Evolutionary conservation across 2,888 invertebrate genomes (phyloP).

Genomic region (Callosobruchus maculatus): DNA sequence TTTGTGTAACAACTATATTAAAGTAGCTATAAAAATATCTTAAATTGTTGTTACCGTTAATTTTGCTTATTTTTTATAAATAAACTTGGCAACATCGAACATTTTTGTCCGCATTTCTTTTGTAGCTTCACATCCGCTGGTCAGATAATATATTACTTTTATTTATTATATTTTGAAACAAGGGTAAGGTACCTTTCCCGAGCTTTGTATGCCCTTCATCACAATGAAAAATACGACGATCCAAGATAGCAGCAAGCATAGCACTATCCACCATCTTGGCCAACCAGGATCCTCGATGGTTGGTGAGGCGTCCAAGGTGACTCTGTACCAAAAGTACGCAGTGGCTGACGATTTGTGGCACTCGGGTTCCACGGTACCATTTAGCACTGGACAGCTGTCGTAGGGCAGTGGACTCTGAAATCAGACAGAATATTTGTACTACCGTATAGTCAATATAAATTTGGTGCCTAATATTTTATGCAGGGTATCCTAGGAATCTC

Average conservation of each 20-base stretch:
- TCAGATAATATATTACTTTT: too few species aligned
- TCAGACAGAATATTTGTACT: constrained; percentile 1
- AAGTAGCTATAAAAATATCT: too few species aligned
- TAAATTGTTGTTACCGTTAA: too few species aligned
- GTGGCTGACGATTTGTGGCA: constrained; percentile 83
- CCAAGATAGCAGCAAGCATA: constrained; percentile 87
- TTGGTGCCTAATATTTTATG: too few species aligned
- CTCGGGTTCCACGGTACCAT: constrained; percentile 68
- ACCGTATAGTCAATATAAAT: too few species aligned
- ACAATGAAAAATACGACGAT: constrained; percentile 89
- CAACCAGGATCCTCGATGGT: constrained; percentile 81
- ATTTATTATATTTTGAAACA: too few species aligned
- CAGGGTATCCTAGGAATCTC: too few species aligned
- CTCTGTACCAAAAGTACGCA: constrained; percentile 89
- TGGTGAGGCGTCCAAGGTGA: constrained; percentile 82
- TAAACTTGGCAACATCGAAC: too few species aligned
- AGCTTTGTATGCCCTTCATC: constrained; percentile 95
- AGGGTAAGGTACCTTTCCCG: constrained; percentile 70
- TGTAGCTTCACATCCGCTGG: too few species aligned
- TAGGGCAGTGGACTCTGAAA: constrained; percentile 77
- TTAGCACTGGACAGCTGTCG: constrained; percentile 71
- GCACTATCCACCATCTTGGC: constrained; percentile 89
- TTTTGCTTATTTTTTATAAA: too few species aligned
- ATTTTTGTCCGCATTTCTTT: too few species aligned
- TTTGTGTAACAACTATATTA: too few species aligned